phyloP scores from a whole-genome alignment of 2,888 invertebrate genomes.

The Drepanosiphum platanoidis region DNA sequence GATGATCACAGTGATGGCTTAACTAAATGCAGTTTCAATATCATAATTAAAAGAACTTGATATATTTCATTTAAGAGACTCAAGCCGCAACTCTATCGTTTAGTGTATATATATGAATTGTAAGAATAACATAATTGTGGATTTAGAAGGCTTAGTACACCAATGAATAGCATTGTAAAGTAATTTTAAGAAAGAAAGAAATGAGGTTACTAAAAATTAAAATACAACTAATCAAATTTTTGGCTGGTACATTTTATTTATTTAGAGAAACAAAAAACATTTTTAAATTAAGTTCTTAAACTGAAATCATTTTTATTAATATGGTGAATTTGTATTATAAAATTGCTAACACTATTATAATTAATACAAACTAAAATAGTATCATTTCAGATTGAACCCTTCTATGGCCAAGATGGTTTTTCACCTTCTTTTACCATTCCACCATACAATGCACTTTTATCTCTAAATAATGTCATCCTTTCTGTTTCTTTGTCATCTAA shows the following conservation, averaged over 20 bases:
- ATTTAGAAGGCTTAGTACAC: too few species aligned
- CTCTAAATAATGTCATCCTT: slow-evolving; percentile 78
- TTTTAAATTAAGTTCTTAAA: neutral
- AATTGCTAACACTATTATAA: slow-evolving; percentile 2
- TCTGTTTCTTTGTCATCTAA: slow-evolving; percentile 78
- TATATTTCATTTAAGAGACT: too few species aligned
- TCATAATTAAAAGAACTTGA: too few species aligned
- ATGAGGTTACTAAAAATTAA: too few species aligned
- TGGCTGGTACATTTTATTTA: neutral
- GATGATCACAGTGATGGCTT: too few species aligned
- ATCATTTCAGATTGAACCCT: neutral
- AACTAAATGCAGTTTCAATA: too few species aligned
- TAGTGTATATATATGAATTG: too few species aligned
- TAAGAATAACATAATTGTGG: too few species aligned
- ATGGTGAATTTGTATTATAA: neutral
- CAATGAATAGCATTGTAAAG: too few species aligned
- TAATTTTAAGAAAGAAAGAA: too few species aligned
- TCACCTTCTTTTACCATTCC: slow-evolving; percentile 74
- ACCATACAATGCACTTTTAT: slow-evolving; percentile 83
- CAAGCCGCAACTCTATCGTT: too few species aligned
- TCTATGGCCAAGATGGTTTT: slow-evolving; percentile 78
- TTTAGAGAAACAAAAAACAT: neutral
- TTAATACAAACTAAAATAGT: slow-evolving; percentile 40
- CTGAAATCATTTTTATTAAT: neutral
- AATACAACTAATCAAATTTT: neutral